Conservation (phyloP, 2,888 invertebrate genomes). For the Chaetogeoica ovagalla region DNA sequence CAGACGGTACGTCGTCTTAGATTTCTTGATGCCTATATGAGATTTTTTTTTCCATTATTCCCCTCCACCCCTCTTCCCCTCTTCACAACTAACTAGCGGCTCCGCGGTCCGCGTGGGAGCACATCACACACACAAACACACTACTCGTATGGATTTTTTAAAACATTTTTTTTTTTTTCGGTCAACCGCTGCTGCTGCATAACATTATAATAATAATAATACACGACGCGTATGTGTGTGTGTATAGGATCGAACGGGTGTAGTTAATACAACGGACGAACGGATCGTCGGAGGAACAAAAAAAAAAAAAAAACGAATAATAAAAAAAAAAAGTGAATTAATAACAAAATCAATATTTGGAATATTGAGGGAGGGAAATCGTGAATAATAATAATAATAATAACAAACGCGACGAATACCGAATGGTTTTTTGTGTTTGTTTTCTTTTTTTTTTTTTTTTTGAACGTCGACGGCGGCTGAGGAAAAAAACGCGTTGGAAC, state of each 20-base stretch:
- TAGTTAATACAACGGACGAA: too few species aligned
- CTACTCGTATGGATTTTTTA: too few species aligned
- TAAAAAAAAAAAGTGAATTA: slow-evolving; percentile 20
- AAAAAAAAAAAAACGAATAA: too few species aligned
- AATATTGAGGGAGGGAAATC: neutral
- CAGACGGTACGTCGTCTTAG: slow-evolving; percentile 18
- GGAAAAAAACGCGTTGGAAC: slow-evolving; percentile 24
- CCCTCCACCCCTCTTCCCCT: too few species aligned
- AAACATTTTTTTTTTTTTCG: too few species aligned
- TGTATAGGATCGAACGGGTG: too few species aligned
- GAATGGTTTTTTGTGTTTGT: too few species aligned
- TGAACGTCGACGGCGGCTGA: neutral
- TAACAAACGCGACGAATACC: slow-evolving; percentile 30
- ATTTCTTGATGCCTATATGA: slow-evolving; percentile 20
- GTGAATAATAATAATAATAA: slow-evolving; percentile 40
- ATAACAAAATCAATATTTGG: slow-evolving; percentile 51
- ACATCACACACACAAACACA: neutral
- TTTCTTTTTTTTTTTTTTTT: too few species aligned
- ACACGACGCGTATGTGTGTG: neutral
- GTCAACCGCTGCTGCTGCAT: too few species aligned
- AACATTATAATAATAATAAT: neutral
- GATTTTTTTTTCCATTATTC: slow-evolving; percentile 1
- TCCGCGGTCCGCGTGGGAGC: slow-evolving; percentile 17
- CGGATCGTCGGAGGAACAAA: too few species aligned
- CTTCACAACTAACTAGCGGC: too few species aligned